These are phyloP conservation scores for Platanista minor DNA, from an alignment of 2,113 vertebrate genomes.

Conservation along the genomic window DNA sequence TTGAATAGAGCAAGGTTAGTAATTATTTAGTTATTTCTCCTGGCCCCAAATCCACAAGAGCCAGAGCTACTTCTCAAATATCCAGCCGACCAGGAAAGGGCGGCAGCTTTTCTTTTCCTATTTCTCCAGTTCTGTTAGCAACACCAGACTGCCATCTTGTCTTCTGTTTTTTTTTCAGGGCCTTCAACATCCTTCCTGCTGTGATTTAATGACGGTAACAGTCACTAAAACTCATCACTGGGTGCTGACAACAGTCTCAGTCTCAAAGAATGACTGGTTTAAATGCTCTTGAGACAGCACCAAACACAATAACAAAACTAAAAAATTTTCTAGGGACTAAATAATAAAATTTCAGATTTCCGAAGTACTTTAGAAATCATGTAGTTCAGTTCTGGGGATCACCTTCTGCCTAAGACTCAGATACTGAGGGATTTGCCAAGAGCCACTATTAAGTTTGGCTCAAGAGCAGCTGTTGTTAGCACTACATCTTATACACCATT, in stretches of 20 bases:
- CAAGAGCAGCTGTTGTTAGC: background rate
- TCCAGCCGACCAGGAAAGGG: background rate
- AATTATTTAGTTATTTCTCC: background rate
- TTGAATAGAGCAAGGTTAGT: background rate
- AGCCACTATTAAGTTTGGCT: background rate
- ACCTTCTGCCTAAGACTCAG: background rate
- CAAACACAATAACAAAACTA: constrained; percentile 21
- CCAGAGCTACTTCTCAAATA: constrained; percentile 4
- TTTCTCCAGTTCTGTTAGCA: background rate
- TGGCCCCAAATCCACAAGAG: background rate
- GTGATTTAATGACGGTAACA: background rate
- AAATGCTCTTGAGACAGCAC: background rate
- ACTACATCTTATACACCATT: background rate
- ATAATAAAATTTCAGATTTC: background rate
- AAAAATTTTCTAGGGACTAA: background rate
- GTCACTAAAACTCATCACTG: background rate
- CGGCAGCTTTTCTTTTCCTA: background rate
- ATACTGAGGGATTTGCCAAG: background rate
- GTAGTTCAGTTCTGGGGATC: background rate
- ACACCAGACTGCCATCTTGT: background rate
- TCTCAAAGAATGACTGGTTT: background rate
- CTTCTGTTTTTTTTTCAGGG: background rate
- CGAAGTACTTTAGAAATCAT: background rate
- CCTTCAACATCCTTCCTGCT: background rate
- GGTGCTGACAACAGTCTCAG: background rate